phyloP scores from a whole-genome alignment of 2,797 vertebrate species.

The Mus minutoides region DNA sequence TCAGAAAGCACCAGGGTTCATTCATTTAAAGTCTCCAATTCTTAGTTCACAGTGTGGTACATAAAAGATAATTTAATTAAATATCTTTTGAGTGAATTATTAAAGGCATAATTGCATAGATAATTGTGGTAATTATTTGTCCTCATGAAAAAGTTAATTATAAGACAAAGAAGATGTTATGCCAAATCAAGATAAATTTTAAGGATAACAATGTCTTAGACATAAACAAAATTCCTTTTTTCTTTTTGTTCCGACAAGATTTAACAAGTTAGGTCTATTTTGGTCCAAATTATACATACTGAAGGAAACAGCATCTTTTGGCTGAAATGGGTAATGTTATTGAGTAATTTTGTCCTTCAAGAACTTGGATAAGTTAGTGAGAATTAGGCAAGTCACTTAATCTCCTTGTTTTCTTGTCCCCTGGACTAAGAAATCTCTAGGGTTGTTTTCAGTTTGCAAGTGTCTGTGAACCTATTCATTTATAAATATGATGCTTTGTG shows the following conservation, averaged over 20 bases:
- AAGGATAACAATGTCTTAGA: conserved; percentile 53
- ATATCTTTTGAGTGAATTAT: conserved; percentile 42
- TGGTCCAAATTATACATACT: conserved; percentile 48
- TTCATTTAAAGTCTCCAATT: conserved; percentile 52
- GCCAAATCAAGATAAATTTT: conserved; percentile 54
- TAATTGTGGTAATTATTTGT: conserved; percentile 49
- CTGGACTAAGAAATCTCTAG: conserved; percentile 58
- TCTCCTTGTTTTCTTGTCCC: conserved; percentile 65
- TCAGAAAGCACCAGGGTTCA: conserved; percentile 26
- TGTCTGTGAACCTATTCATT: conserved; percentile 59
- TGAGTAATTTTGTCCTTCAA: conserved; percentile 56
- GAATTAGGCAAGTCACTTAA: conserved; percentile 55
- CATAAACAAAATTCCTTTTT: conserved; percentile 45
- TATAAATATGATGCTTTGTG: conserved; percentile 67
- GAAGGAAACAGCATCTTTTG: conserved; percentile 47
- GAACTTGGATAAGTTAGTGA: conserved; percentile 52
- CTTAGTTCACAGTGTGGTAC: conserved; percentile 23
- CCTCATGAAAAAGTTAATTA: conserved; percentile 51
- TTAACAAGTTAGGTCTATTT: conserved; percentile 61
- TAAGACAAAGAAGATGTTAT: not conserved
- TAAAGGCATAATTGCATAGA: conserved; percentile 41
- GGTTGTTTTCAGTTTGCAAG: conserved; percentile 53
- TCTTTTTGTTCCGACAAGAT: not conserved
- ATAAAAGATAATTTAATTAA: conserved; percentile 52
- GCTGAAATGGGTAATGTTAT: conserved; percentile 49